Evolutionary conservation across 1,140 invertebrate genomes (phyloP).

Genomic region (Myzus persicae): DNA sequence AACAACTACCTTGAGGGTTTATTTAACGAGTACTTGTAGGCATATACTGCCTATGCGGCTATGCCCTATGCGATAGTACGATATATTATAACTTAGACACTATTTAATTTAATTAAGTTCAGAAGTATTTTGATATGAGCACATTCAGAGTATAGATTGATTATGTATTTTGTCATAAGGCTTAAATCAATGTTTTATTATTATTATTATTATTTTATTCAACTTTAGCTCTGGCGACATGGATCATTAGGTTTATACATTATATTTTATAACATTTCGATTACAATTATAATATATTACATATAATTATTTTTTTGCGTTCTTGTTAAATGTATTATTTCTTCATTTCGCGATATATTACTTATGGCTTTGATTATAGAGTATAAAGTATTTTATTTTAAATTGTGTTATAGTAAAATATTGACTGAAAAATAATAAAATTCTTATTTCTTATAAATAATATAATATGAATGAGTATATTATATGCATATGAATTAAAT

Average conservation of each 20-base stretch:
- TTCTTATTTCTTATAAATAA: not conserved
- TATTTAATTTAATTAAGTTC: not conserved
- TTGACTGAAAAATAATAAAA: not conserved
- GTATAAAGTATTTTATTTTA: not conserved
- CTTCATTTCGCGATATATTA: too few relatives aligned
- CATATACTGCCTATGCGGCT: not conserved
- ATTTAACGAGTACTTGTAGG: not conserved
- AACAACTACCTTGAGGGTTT: not conserved
- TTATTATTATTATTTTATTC: too few relatives aligned
- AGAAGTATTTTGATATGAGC: not conserved
- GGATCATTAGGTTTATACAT: too few relatives aligned
- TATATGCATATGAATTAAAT: not conserved
- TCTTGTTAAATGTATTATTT: too few relatives aligned
- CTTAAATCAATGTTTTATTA: too few relatives aligned
- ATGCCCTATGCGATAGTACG: too few relatives aligned
- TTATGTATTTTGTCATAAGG: not conserved
- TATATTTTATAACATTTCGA: too few relatives aligned
- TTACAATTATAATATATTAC: too few relatives aligned
- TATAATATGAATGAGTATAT: not conserved
- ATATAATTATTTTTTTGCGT: too few relatives aligned
- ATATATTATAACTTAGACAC: too few relatives aligned
- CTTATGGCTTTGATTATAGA: not conserved
- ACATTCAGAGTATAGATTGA: not conserved
- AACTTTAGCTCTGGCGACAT: too few relatives aligned
- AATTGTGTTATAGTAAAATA: not conserved